Evolutionary conservation across 2,113 vertebrate species (phyloP), one percentile per base, ranked within the genome.

Genomic region (Turnix velox): DNA sequence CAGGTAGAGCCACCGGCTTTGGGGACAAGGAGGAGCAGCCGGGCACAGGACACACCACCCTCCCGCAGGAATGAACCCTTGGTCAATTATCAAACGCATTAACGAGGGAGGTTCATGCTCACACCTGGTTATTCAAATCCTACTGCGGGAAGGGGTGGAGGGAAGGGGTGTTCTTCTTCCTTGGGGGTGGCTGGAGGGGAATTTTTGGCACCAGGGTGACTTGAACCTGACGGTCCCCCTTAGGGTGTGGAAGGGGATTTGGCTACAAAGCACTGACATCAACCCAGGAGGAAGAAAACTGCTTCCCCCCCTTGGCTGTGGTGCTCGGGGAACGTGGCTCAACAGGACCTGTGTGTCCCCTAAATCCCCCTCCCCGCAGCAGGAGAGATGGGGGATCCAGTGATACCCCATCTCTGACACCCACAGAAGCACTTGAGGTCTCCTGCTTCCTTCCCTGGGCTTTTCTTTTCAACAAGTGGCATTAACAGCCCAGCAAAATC

Each of bases 21-120:
- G 3, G 2, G 57, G 28, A 22, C 0, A 2, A 17, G 1, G 18
- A 77, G 39, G 13, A 28, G 39, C 63, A 68, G 76, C 51, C 5
- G 48, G 61, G 27, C 11, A 7, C 68, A 1, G 73, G 84, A 43
- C 85, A 54, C 74, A 2, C n/a, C 12, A 10, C 73, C 73, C 69
- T 75, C 40, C 80, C 9, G 4, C 84, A 48, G 91, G 61, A 82
- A 55, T 45, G 77, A 87, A 83, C 30, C 2, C 55, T 43, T 52
- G 93, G 94, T 95, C 84, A 96, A 96, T 96, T 77, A 96, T 96
- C 95, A 96, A 96, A 88, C 96, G 3, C 48, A 85, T 57, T 62
- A 58, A 88, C 46, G 15, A 62, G 95, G 85, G 59, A 71, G 87
- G 94, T 48, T 46, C 48, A 65, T 55, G 89, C 84, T 94, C 90